Evolutionary conservation across 2,113 vertebrate species (phyloP).

Genomic region (Eulemur rufifrons): DNA sequence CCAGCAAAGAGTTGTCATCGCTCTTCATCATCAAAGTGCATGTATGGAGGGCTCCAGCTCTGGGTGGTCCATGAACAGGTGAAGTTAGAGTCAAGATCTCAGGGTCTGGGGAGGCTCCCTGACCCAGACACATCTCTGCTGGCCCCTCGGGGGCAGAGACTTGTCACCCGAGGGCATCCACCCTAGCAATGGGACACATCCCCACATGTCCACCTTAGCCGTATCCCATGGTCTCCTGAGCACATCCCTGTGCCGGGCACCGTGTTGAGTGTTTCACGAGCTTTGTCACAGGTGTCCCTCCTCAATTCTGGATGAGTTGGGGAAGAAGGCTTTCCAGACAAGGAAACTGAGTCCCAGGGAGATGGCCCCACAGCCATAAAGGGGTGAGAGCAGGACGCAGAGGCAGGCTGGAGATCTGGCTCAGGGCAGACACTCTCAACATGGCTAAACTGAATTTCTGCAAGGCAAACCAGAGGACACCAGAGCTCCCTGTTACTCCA

Average conservation of each 20-base stretch:
- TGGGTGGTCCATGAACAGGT: not conserved
- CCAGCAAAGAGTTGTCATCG: not conserved
- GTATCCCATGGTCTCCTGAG: not conserved
- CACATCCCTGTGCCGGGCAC: not conserved
- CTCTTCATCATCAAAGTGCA: not conserved
- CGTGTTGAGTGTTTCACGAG: not conserved
- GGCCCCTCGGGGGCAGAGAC: not conserved
- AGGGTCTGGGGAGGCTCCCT: not conserved
- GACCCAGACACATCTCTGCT: not conserved
- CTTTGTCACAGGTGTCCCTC: fast-evolving
- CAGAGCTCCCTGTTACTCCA: not conserved
- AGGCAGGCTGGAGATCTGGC: not conserved
- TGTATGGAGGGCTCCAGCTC: not conserved
- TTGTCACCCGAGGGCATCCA: not conserved
- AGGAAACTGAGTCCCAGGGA: not conserved
- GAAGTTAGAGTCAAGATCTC: not conserved
- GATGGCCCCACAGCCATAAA: not conserved
- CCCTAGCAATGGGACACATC: not conserved
- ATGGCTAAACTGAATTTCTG: too few species aligned
- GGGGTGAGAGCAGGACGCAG: not conserved
- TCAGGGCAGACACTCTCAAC: not conserved
- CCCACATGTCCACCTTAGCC: too few species aligned
- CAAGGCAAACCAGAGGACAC: not conserved
- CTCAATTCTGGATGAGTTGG: not conserved
- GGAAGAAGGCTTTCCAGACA: not conserved